These are phyloP conservation scores for Mimumesa dahlbomi DNA, from an alignment of 2,888 invertebrate genomes.

Conservation along the genomic window DNA sequence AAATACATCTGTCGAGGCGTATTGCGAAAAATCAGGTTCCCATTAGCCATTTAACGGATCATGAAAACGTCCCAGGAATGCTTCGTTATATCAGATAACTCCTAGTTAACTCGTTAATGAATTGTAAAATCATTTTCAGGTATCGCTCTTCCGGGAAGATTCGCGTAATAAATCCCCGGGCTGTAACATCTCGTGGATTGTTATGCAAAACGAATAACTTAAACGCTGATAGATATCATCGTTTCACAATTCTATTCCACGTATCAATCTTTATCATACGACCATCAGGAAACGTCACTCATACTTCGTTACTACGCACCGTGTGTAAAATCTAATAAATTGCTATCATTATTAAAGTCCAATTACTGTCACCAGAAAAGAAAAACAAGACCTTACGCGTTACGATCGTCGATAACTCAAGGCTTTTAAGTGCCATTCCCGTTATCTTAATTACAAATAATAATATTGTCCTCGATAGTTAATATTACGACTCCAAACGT, in stretches of 20 bases:
- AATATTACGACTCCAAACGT: no score
- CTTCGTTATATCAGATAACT: background rate
- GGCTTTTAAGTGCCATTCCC: no score
- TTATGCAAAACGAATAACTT: background rate
- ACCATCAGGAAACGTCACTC: background rate
- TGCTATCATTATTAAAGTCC: background rate
- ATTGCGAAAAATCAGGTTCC: background rate
- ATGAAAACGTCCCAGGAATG: slow-evolving; percentile 1
- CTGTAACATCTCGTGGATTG: no score
- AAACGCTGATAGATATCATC: background rate
- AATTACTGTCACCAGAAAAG: background rate
- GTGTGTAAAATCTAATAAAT: background rate
- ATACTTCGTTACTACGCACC: background rate
- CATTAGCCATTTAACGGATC: background rate
- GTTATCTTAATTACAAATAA: no score
- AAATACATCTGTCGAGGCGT: slow-evolving; percentile 1
- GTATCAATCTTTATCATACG: background rate
- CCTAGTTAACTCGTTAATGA: no score
- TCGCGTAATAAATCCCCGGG: no score
- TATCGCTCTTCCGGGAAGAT: no score
- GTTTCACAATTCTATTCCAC: background rate
- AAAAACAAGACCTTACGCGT: no score
- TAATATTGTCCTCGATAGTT: no score
- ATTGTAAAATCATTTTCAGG: no score
- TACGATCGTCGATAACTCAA: no score